Conservation (phyloP, 2,113 vertebrate species). For the Paracyprichromis sp. region DNA sequence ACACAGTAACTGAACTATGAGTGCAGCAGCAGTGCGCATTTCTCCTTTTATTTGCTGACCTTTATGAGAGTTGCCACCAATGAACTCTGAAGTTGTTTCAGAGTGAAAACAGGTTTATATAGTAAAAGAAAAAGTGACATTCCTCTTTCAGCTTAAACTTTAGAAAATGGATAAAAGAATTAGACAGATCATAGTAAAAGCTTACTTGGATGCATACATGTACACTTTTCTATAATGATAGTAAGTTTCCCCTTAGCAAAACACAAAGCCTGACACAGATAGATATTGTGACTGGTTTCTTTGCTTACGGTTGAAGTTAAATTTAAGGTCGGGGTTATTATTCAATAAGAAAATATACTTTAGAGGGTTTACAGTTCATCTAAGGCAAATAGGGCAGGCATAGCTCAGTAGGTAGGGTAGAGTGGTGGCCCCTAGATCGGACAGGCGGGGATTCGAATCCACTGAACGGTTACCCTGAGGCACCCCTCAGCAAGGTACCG, state of each 20-base stretch:
- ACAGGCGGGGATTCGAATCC: not conserved
- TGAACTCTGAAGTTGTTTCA: not conserved
- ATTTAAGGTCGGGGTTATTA: not conserved
- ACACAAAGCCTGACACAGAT: not conserved
- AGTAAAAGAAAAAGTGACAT: not conserved
- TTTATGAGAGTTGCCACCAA: not conserved
- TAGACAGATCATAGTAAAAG: not conserved
- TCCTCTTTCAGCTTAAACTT: not conserved
- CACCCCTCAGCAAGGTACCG: not conserved
- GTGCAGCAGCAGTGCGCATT: not conserved
- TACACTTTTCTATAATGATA: not conserved
- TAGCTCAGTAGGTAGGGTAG: not conserved
- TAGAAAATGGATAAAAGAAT: not conserved
- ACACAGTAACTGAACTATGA: not conserved
- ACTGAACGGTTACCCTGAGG: not conserved
- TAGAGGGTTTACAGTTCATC: not conserved
- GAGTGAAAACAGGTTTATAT: not conserved
- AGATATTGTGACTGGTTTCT: not conserved
- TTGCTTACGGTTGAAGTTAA: not conserved
- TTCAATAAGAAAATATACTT: not conserved
- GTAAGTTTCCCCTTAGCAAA: not conserved
- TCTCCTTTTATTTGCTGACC: not conserved
- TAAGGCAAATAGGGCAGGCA: not conserved
- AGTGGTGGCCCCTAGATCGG: not conserved
- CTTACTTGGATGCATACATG: not conserved